Percentiles rank a stretch among this genome's conserved stretches.
Evolutionary conservation across 1,140 invertebrate genomes (phyloP).

Genomic region (Lordiphosa mommai): DNA sequence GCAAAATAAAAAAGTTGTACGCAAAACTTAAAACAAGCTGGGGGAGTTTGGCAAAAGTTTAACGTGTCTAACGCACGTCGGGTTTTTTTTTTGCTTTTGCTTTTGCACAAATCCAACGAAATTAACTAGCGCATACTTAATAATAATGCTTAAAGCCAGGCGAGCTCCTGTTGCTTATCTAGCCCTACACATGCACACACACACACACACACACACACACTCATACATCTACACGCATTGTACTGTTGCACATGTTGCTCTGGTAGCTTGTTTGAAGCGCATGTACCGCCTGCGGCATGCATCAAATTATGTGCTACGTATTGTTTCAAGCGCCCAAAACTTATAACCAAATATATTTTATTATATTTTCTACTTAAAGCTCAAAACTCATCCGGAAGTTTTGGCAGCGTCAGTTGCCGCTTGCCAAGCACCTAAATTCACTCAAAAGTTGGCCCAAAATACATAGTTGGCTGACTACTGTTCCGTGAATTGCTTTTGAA

Average conservation of each 20-base stretch:
- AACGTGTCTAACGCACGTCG: background rate
- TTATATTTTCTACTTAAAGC: conserved; percentile 32
- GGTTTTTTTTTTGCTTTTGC: conserved; percentile 5
- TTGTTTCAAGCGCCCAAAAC: conserved; percentile 32
- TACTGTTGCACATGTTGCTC: conserved; percentile 7
- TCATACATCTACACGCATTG: conserved; percentile 4
- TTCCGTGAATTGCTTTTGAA: too few relatives aligned
- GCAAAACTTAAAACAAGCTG: conserved; percentile 55
- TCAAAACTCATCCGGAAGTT: background rate
- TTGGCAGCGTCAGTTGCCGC: too few relatives aligned
- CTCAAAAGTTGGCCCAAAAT: background rate
- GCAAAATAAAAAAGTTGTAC: conserved; percentile 51
- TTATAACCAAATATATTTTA: conserved; percentile 28
- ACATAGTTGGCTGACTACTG: too few relatives aligned
- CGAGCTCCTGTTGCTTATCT: conserved; percentile 17
- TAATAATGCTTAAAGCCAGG: conserved; percentile 35
- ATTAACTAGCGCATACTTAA: conserved; percentile 58
- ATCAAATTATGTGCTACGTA: conserved; percentile 15
- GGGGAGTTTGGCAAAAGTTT: conserved; percentile 11
- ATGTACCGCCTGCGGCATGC: conserved; percentile 26
- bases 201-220: background rate
- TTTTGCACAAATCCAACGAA: conserved; percentile 26
- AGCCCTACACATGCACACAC: conserved; percentile 2
- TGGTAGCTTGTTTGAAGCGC: conserved; percentile 6
- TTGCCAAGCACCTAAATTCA: too few relatives aligned